These are phyloP conservation scores for Onchidella celtica DNA, from an alignment of 2,888 invertebrate species.

Conservation along the genomic window DNA sequence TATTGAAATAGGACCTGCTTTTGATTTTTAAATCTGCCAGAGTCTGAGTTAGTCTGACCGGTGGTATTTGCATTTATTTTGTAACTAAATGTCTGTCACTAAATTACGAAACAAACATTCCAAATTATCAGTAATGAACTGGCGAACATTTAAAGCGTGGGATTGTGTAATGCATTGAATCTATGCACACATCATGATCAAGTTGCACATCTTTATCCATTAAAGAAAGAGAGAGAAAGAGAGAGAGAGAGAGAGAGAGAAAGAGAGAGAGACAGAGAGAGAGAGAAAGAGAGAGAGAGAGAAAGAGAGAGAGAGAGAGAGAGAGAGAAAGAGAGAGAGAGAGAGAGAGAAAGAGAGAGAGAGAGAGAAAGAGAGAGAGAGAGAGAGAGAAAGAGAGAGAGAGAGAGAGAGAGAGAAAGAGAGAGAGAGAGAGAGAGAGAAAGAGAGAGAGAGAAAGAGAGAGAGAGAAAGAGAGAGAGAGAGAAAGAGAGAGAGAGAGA, in stretches of 20 bases:
- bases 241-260: conserved; percentile 28
- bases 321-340: background rate
- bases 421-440: background rate
- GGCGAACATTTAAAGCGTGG: too few relatives aligned
- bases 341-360: background rate
- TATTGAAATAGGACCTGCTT: too few relatives aligned
- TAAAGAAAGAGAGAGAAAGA: conserved; percentile 21
- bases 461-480: background rate
- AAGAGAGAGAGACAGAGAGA: conserved; percentile 8
- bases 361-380: background rate
- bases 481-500: background rate
- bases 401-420: background rate
- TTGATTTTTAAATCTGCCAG: too few relatives aligned
- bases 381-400: background rate
- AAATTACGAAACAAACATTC: too few relatives aligned
- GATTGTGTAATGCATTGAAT: too few relatives aligned
- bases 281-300: conserved; percentile 12
- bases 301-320: conserved; percentile 28
- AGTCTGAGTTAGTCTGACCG: too few relatives aligned
- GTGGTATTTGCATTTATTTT: too few relatives aligned
- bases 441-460: background rate
- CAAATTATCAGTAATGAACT: too few relatives aligned
- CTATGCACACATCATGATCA: too few relatives aligned
- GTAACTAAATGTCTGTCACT: too few relatives aligned
- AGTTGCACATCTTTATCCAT: too few relatives aligned